Conservation (phyloP, 2,113 vertebrate genomes). For the Esox niger region DNA sequence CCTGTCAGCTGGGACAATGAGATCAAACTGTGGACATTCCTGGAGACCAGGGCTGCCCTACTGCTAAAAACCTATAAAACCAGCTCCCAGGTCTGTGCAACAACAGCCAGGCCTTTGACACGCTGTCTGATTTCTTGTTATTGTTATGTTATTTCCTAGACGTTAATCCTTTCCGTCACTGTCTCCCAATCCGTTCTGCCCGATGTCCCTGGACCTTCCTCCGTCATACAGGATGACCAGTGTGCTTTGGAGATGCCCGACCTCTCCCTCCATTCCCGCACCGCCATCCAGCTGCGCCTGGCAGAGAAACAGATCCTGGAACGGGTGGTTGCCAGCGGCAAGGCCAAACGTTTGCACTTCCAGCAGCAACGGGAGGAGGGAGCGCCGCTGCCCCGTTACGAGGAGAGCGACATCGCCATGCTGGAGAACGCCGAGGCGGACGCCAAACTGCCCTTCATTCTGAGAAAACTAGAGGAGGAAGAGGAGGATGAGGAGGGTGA, state of each 20-base stretch:
- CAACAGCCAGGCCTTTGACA: background rate
- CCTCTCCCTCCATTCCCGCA: conserved; percentile 76
- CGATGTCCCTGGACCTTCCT: background rate
- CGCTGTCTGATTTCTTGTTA: background rate
- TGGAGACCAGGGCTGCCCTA: conserved; percentile 91
- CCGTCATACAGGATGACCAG: conserved; percentile 81
- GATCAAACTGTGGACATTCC: conserved; percentile 95
- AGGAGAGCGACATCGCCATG: conserved; percentile 84
- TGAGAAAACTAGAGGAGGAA: conserved; percentile 81
- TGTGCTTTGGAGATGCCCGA: conserved; percentile 77
- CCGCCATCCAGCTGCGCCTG: conserved; percentile 87
- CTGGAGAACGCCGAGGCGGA: conserved; percentile 80
- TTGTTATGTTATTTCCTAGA: too few relatives aligned
- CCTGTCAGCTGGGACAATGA: conserved; percentile 98
- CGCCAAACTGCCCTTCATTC: conserved; percentile 83
- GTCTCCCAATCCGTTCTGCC: background rate
- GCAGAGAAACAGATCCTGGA: conserved; percentile 95
- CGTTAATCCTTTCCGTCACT: background rate
- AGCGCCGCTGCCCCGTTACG: conserved; percentile 77
- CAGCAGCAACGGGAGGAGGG: conserved; percentile 78
- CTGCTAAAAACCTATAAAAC: conserved; percentile 96
- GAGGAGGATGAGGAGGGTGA: conserved; percentile 67
- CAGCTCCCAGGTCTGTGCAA: conserved; percentile 74
- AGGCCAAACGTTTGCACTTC: conserved; percentile 76
- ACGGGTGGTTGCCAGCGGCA: conserved; percentile 77